phyloP scores from a whole-genome alignment of 2,797 vertebrate species.

The Anguilla pacifica region DNA sequence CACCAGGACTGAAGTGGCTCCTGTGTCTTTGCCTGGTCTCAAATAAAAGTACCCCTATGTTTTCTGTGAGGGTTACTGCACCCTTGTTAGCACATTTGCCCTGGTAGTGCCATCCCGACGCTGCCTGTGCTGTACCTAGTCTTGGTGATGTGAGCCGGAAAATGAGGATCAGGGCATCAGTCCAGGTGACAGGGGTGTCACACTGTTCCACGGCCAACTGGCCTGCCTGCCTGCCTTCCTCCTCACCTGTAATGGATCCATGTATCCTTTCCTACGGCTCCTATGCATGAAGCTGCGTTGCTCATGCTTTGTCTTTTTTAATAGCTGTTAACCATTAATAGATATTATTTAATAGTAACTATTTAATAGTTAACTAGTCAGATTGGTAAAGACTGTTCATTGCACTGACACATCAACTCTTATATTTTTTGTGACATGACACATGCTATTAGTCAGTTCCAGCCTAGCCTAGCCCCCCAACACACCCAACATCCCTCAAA shows the following conservation, averaged over 20 bases:
- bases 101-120: conserved; percentile 28
- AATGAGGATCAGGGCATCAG: conserved; percentile 68
- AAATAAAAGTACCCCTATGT: conserved; percentile 3
- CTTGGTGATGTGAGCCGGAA: conserved; percentile 70
- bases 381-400: too few species aligned
- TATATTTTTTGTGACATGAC: too few species aligned
- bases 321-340: too few species aligned
- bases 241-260: not conserved
- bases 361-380: too few species aligned
- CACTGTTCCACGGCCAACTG: conserved; percentile 53
- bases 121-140: conserved; percentile 60
- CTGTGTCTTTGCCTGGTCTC: conserved; percentile 6
- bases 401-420: too few species aligned
- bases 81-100: conserved; percentile 3
- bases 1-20: not conserved
- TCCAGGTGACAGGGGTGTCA: conserved; percentile 57
- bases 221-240: conserved; percentile 38
- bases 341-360: too few species aligned
- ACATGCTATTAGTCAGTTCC: too few species aligned
- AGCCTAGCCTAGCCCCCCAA: too few species aligned
- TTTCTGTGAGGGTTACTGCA: conserved; percentile 47
- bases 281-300: too few species aligned
- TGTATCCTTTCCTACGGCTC: too few species aligned
- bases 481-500: not conserved
- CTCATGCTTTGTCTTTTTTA: too few species aligned